Evolutionary conservation across 2,888 invertebrate species (phyloP).

Genomic region (Eilema griseolum): DNA sequence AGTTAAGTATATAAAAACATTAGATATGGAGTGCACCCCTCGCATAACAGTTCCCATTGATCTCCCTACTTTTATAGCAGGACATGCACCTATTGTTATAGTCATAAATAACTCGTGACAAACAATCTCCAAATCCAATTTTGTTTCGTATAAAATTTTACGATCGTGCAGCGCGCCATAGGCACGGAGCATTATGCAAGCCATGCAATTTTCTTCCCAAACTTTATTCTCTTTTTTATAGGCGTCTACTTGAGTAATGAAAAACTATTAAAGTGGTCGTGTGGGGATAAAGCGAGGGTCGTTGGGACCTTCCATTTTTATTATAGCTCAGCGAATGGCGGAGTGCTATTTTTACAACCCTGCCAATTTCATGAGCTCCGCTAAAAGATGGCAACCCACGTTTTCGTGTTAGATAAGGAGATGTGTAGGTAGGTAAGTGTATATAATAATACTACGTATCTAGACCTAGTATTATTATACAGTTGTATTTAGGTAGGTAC

Average conservation of each 20-base stretch:
- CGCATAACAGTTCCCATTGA: constrained; percentile 9
- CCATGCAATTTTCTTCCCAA: constrained; percentile 82
- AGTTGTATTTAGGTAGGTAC: no score
- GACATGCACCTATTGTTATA: constrained; percentile 48
- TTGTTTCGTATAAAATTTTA: constrained; percentile 71
- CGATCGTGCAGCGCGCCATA: constrained; percentile 60
- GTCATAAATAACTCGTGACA: constrained; percentile 67
- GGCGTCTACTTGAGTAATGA: constrained; percentile 85
- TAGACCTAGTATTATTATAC: no score
- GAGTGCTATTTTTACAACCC: constrained; percentile 75
- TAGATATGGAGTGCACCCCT: neutral
- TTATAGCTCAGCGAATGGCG: constrained; percentile 74
- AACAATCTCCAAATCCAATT: constrained; percentile 74
- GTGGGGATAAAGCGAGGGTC: constrained; percentile 80
- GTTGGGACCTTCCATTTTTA: constrained; percentile 81
- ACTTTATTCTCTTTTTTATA: constrained; percentile 80
- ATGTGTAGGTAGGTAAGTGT: constrained; percentile 28
- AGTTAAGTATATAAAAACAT: neutral
- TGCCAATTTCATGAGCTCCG: constrained; percentile 77
- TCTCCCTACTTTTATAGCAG: constrained; percentile 38
- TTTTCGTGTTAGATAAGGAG: constrained; percentile 57
- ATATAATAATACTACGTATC: neutral
- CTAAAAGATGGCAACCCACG: constrained; percentile 75
- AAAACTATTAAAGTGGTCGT: constrained; percentile 83
- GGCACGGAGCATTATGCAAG: constrained; percentile 78